Conservation (phyloP, 2,113 vertebrate genomes). For the Lynx canadensis region DNA sequence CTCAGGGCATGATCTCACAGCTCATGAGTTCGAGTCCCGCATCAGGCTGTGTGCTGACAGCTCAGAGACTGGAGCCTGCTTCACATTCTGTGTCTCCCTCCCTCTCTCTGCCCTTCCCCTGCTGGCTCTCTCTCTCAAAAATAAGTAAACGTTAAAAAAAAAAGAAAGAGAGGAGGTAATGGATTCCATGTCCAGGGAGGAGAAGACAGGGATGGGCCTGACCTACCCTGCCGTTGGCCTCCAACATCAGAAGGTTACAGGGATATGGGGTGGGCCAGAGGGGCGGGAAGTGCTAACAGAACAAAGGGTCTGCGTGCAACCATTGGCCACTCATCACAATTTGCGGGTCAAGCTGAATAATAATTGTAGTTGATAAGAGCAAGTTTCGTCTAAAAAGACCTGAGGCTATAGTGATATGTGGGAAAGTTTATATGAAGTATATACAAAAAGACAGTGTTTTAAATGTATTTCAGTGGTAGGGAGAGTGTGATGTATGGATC, state of each 20-base stretch:
- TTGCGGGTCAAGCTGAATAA: neutral
- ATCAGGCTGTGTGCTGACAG: too few relatives aligned
- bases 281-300: neutral
- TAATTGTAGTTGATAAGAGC: neutral
- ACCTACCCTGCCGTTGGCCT: neutral
- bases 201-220: neutral
- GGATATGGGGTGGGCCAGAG: neutral
- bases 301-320: neutral
- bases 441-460: neutral
- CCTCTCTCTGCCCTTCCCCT: too few relatives aligned
- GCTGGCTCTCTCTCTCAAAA: too few relatives aligned
- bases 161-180: neutral
- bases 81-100: too few relatives aligned
- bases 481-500: neutral
- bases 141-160: too few relatives aligned
- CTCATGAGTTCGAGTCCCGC: too few relatives aligned
- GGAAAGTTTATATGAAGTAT: neutral
- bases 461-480: neutral
- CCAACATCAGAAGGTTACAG: neutral
- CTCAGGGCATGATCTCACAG: too few relatives aligned
- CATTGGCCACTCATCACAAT: neutral
- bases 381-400: neutral
- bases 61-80: too few relatives aligned
- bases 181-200: neutral
- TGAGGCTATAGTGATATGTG: neutral